Conservation (phyloP, 1,140 invertebrate species). For the Coelopa frigida region DNA sequence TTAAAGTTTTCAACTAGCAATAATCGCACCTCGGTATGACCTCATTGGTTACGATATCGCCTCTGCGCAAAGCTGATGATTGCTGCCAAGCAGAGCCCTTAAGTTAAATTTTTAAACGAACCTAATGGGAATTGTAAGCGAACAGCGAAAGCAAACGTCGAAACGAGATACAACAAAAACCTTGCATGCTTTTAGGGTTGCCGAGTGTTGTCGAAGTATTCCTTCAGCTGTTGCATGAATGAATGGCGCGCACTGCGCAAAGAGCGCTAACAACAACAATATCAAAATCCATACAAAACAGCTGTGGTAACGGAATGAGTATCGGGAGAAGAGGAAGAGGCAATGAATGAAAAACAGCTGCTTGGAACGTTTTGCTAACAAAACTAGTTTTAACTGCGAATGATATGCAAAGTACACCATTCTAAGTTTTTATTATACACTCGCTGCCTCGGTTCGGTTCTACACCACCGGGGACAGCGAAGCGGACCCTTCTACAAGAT, state of each 20-base stretch:
- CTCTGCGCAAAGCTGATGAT: conserved; percentile 60
- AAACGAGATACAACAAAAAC: background rate
- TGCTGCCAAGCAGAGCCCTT: background rate
- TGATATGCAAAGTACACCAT: background rate
- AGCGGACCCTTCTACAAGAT: background rate
- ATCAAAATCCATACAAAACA: no score
- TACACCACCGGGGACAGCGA: background rate
- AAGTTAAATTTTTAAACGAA: background rate
- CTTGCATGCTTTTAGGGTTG: background rate
- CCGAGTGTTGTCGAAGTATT: background rate
- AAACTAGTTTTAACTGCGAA: background rate
- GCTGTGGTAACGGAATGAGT: background rate
- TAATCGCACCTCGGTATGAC: conserved; percentile 45
- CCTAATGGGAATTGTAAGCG: conserved; percentile 9
- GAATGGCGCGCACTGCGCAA: background rate
- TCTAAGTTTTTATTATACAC: background rate
- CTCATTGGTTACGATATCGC: conserved; percentile 83
- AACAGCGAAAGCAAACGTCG: background rate
- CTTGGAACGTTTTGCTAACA: no score
- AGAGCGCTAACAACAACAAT: background rate
- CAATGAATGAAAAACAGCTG: no score
- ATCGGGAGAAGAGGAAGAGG: background rate
- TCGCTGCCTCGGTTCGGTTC: background rate
- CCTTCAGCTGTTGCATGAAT: background rate
- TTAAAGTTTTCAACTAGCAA: conserved; percentile 49